Base-by-base conservation (phyloP, 2,888 invertebrate genomes). In the Elegia similella region DNA sequence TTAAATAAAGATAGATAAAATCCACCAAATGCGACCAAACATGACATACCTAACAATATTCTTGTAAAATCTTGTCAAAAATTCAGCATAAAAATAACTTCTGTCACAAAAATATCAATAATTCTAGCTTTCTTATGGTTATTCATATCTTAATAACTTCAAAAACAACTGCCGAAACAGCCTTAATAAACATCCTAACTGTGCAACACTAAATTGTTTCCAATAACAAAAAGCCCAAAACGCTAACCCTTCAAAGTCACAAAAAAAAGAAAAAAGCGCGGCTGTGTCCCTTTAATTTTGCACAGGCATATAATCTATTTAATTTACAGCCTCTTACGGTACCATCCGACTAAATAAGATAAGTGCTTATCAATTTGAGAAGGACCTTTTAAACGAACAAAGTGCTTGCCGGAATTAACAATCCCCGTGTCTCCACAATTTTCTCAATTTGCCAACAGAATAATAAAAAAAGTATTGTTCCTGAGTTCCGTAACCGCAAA, bases 381-480 rank as follows among this genome's bases (percentile, higher is more conserved):
- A 65, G 69, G 69, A 65, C 69, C 69, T 69, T 62, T 73, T 72
- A 72, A 75, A 67, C 58, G 69, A 70, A 73, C 72, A 76, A 78
- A 78, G 73, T 77, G 70, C 68, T 69, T 73, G 68, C 69, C 70
- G 68, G 71, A 77, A 80, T 76, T 78, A 75, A 78, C 78, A 73
- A 76, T 65, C 67, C 67, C 60, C n/a, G n/a, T 58, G 56, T 61
- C 61, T 64, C 63, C 60, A 64, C 76, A 85, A 85, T 86, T 84
- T 84, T 77, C 80, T 66, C 80, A 86, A 86, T 84, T 85, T 84
- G 81, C 82, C 78, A 77, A 68, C 73, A 65, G 70, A 67, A 71
- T 69, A 75, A 78, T 52, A 73, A 73, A 73, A 72, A 60, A 68
- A 76, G 79, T 79, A 84, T 83, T 84, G 85, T 85, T 81, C 70